These are phyloP conservation scores for Noctua janthe DNA, from an alignment of 2,888 invertebrate species.

Conservation along the genomic window DNA sequence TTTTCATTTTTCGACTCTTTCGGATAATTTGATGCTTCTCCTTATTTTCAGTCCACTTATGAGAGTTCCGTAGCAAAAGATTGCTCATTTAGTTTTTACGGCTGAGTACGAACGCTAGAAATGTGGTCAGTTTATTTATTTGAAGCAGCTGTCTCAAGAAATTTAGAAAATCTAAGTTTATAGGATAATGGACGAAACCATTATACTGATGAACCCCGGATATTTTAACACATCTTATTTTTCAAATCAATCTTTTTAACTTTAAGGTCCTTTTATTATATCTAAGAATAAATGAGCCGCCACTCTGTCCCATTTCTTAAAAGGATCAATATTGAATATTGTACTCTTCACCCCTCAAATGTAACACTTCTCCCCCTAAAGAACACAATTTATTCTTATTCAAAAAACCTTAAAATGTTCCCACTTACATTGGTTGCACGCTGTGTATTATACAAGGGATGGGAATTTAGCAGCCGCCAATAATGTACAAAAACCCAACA, in stretches of 20 bases:
- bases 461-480: not conserved
- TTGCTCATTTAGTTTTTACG: not conserved
- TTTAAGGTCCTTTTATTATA: not conserved
- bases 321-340: not conserved
- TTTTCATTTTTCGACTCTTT: not conserved
- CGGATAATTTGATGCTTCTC: not conserved
- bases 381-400: not conserved
- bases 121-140: not conserved
- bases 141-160: no score
- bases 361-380: not conserved
- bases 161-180: not conserved
- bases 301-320: not conserved
- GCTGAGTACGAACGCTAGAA: not conserved
- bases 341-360: not conserved
- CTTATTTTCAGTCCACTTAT: not conserved
- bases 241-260: not conserved
- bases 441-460: not conserved
- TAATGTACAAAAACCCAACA: not conserved
- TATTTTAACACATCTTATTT: not conserved
- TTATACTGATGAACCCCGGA: not conserved
- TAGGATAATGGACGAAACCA: not conserved
- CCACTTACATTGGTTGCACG: not conserved
- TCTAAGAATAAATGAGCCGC: not conserved
- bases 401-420: not conserved
- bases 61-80: not conserved